Evolutionary conservation across 2,113 vertebrate genomes (phyloP).

Genomic region (Myodes glareolus): DNA sequence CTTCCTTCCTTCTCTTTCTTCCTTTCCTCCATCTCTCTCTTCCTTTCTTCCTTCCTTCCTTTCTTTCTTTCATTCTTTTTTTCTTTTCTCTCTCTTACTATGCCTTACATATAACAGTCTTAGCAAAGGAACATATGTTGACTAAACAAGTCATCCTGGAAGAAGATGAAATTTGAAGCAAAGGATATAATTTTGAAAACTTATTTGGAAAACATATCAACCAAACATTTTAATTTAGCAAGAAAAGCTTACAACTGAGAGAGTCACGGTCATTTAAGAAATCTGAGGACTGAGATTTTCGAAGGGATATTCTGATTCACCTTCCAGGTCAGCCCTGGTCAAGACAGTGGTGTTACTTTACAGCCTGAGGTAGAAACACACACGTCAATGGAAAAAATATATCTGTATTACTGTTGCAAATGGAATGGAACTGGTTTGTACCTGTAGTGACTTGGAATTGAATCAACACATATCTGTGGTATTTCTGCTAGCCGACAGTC

Average conservation of each 20-base stretch:
- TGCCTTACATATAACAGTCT: neutral
- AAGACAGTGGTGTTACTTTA: constrained; percentile 3
- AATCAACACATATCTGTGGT: neutral
- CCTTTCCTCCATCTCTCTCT: too few species aligned
- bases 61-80: neutral
- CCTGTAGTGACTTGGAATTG: neutral
- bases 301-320: neutral
- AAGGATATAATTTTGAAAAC: neutral
- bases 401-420: neutral
- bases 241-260: neutral
- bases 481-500: neutral
- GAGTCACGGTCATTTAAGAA: neutral
- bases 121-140: neutral
- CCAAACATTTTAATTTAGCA: constrained; percentile 9
- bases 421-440: neutral
- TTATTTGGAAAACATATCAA: neutral
- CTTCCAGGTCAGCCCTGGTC: neutral
- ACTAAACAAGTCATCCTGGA: neutral
- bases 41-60: neutral
- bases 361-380: constrained; percentile 25
- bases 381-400: neutral
- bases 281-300: neutral
- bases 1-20: neutral
- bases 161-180: neutral
- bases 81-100: neutral